These are phyloP conservation scores for Aphyosemion australe DNA, from an alignment of 2,113 vertebrate species.

Conservation along the genomic window DNA sequence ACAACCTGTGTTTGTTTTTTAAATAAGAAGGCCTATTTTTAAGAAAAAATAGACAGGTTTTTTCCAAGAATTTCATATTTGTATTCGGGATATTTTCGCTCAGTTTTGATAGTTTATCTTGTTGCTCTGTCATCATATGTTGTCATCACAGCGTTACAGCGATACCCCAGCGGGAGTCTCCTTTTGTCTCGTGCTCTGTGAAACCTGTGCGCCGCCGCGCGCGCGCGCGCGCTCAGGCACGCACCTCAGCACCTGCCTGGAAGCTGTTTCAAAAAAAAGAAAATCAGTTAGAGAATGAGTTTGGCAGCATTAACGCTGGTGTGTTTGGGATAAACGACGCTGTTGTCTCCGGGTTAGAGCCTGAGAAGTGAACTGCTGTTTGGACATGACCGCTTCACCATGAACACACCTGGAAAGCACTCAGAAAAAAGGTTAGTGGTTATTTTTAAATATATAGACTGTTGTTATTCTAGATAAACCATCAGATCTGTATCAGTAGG, in stretches of 20 bases:
- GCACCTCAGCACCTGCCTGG: conserved; percentile 10
- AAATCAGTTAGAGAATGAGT: conserved; percentile 8
- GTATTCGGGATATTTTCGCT: too few relatives aligned
- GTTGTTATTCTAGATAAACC: neutral
- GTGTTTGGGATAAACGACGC: conserved; percentile 23
- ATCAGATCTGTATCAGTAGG: neutral
- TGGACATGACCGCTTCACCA: conserved; percentile 23
- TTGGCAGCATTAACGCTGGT: neutral
- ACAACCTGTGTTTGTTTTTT: too few relatives aligned
- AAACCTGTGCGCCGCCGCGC: neutral
- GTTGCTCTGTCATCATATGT: too few relatives aligned
- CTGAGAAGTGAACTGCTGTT: neutral
- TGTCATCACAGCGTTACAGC: neutral
- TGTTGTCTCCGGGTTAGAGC: neutral
- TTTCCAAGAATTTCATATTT: too few relatives aligned
- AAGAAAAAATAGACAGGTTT: too few relatives aligned
- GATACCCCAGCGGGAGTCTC: conserved; percentile 40
- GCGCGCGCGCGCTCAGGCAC: neutral
- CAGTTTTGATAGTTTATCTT: too few relatives aligned
- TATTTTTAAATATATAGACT: neutral
- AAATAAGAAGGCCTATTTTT: too few relatives aligned
- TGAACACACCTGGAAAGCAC: conserved; percentile 50
- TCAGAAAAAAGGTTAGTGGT: conserved; percentile 63
- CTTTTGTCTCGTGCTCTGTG: conserved; percentile 14
- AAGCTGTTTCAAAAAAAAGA: conserved; percentile 31